A percentile compares a stretch with the other conserved stretches of the same genome.
Conservation (phyloP, 2,888 invertebrate species). For the Agriopis aurantiaria region DNA sequence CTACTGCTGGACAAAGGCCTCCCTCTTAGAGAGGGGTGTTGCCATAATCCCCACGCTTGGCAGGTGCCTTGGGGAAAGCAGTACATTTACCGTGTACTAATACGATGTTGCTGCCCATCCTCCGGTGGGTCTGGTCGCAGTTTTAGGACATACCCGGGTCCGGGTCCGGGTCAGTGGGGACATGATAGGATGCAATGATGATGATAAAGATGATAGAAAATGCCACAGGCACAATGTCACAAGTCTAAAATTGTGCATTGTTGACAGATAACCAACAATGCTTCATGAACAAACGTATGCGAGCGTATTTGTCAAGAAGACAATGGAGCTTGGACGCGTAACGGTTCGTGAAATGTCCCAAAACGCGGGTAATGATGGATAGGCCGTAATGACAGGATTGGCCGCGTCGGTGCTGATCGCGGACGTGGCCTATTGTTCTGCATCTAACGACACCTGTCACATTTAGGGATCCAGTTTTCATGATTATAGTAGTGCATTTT, state of each 20-base stretch:
- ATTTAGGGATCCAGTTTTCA: constrained; percentile 21
- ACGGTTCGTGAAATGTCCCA: constrained; percentile 75
- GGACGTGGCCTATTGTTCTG: constrained; percentile 34
- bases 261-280: constrained; percentile 19
- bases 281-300: constrained; percentile 38
- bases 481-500: background rate
- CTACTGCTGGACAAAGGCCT: too few relatives aligned
- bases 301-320: constrained; percentile 50
- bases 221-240: background rate
- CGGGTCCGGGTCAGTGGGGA: too few relatives aligned
- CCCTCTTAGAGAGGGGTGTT: too few relatives aligned
- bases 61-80: too few relatives aligned
- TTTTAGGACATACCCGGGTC: too few relatives aligned
- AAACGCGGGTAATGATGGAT: constrained; percentile 76
- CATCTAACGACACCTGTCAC: constrained; percentile 27
- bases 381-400: constrained; percentile 67
- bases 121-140: too few relatives aligned
- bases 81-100: too few relatives aligned
- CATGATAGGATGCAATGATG: too few relatives aligned
- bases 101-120: too few relatives aligned
- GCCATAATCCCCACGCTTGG: too few relatives aligned
- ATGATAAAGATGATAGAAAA: too few relatives aligned
- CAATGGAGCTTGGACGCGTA: constrained; percentile 56
- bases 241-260: constrained; percentile 1
- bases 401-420: constrained; percentile 63